These are phyloP conservation scores for Drosophila ercepeae DNA, from an alignment of 1,140 invertebrate genomes.

Conservation along the genomic window DNA sequence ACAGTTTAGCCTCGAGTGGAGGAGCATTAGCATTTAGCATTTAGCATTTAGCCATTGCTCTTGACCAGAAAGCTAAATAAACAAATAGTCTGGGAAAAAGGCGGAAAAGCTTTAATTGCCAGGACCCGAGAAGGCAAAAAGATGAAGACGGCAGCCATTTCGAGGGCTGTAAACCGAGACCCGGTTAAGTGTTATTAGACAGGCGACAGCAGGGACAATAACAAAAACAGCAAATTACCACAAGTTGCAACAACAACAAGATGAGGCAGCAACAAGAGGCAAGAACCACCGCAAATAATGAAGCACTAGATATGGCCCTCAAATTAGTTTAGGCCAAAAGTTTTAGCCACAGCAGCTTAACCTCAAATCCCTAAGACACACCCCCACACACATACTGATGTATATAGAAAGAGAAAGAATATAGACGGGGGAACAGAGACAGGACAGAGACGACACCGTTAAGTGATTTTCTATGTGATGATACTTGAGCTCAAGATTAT, in stretches of 20 bases:
- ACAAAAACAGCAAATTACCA: slow-evolving; percentile 9
- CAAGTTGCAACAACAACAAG: slow-evolving; percentile 38
- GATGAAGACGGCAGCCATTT: slow-evolving; percentile 17
- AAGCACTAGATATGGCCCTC: slow-evolving; percentile 63
- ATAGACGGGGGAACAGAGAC: not conserved
- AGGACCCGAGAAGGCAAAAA: not conserved
- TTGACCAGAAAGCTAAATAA: slow-evolving; percentile 55
- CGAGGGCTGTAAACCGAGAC: slow-evolving; percentile 38
- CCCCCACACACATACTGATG: not conserved
- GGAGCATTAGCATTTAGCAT: slow-evolving; percentile 19
- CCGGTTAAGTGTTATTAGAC: slow-evolving; percentile 74
- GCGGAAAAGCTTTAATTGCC: slow-evolving; percentile 38
- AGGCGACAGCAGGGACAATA: slow-evolving; percentile 55
- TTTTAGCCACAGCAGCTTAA: slow-evolving; percentile 80
- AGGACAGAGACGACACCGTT: slow-evolving; percentile 60
- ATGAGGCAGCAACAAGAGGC: slow-evolving; percentile 18
- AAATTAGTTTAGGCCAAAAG: slow-evolving; percentile 81
- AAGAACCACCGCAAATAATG: slow-evolving; percentile 64
- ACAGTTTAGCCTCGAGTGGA: slow-evolving; percentile 7
- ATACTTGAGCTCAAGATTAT: slow-evolving; percentile 81
- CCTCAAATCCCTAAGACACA: slow-evolving; percentile 63
- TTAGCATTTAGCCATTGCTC: slow-evolving; percentile 23
- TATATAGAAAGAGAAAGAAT: not conserved
- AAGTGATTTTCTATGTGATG: slow-evolving; percentile 83
- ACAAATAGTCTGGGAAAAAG: slow-evolving; percentile 32